Base-by-base conservation (phyloP, 2,888 invertebrate species). In the Lottia gigantea region DNA sequence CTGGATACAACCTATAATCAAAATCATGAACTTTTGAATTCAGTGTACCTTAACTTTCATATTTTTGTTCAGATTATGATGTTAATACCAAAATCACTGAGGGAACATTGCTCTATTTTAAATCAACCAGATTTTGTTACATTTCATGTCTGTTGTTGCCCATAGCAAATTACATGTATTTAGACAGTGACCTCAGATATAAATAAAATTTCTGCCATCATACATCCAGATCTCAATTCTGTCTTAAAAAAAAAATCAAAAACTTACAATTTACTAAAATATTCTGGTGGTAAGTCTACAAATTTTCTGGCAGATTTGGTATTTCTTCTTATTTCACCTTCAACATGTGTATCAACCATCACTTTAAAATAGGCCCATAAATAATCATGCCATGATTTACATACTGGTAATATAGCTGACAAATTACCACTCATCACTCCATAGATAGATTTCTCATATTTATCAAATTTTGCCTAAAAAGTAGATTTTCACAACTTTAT, bases 351-450 rank as follows among this genome's bases (percentile, higher is more conserved):
- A 86, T 97, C 96, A 72, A 96, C 93, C 86, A 95, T 92, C 0
- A 93, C 83, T 68, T 82, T 84, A 73, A 95, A 90, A 87, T 95
- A 93, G 0, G 95, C 94, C 97, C 97, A 98, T 40, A 97, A 89
- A 74, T 93, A 90, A 88, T 98, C 97, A 83, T 95, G 93, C 97
- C 97, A 98, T 40, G 92, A 92, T n/a, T 91, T 76, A 74, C 95
- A 93, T 15, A 93, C 92, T 0, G 93, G 91, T 55, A 96, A 88
- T n/a, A 96, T 87, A 8, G 94, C 92, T 46, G 92, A 90, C 61
- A 97, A 89, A 86, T 96, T 93, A 0, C 97, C 97, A 89, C 95
- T 95, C 65, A 96, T 91, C 66, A 93, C 91, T 2, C 93, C 95
- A 73, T 94, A 91, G 19, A 94, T 91, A 6, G 95, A 95, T 74